These are phyloP conservation scores for Penaeus monodon DNA, from an alignment of 2,888 invertebrate genomes.

Conservation along the genomic window DNA sequence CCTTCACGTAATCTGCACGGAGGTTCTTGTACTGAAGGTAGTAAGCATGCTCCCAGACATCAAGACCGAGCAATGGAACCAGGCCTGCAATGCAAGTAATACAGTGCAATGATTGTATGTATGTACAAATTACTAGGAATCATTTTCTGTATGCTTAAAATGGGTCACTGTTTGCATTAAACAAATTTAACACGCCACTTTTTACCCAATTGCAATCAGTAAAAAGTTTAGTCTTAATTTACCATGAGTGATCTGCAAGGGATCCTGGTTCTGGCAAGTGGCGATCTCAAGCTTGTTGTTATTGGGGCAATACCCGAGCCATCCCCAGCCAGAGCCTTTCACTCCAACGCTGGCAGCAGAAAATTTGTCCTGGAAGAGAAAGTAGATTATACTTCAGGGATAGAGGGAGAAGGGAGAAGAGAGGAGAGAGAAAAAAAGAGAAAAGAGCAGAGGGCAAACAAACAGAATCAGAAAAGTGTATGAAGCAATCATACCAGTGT, in stretches of 20 bases:
- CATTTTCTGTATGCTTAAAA: too few species aligned
- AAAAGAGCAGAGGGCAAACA: too few species aligned
- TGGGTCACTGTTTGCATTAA: too few species aligned
- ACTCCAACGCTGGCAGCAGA: slow-evolving; percentile 85
- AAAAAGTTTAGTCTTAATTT: background rate
- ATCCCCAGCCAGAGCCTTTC: slow-evolving; percentile 99
- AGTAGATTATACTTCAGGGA: background rate
- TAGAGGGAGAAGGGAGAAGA: background rate
- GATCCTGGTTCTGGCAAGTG: slow-evolving; percentile 89
- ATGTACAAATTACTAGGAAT: too few species aligned
- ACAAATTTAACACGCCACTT: too few species aligned
- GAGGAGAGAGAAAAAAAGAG: background rate
- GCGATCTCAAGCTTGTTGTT: slow-evolving; percentile 83
- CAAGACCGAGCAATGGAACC: slow-evolving; percentile 90
- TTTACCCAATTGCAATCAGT: too few species aligned
- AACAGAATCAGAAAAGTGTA: too few species aligned
- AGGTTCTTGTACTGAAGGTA: slow-evolving; percentile 99
- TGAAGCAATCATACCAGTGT: too few species aligned
- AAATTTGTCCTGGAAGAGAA: slow-evolving; percentile 83
- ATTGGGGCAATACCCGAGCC: slow-evolving; percentile 91
- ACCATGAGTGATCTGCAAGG: slow-evolving; percentile 79
- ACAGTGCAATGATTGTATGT: background rate
- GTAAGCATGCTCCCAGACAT: slow-evolving; percentile 99
- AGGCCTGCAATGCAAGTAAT: slow-evolving; percentile 77
- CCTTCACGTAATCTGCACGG: slow-evolving; percentile 96